Percentiles rank a stretch among this genome's conserved stretches.
Evolutionary conservation across 2,113 vertebrate species (phyloP).

Genomic region (Redunca redunca): DNA sequence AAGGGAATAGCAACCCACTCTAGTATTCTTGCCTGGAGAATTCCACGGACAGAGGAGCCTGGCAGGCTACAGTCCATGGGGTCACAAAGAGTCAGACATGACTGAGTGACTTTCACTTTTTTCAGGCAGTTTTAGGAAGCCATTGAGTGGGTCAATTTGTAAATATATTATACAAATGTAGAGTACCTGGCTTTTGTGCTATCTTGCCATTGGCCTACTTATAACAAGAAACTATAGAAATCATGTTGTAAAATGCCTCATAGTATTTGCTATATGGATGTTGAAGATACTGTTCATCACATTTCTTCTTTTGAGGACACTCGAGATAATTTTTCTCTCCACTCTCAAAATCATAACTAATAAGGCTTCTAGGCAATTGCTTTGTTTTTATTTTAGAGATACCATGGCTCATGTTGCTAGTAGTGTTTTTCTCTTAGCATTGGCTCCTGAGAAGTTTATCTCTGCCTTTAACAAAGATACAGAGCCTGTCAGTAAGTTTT

Average conservation of each 20-base stretch:
- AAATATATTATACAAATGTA: slow-evolving; percentile 36
- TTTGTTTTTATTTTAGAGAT: slow-evolving; percentile 36
- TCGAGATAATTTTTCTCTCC: slow-evolving; percentile 13
- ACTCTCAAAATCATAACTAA: slow-evolving; percentile 5
- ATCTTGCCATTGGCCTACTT: slow-evolving; percentile 21
- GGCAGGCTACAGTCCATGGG: neutral
- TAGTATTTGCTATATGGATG: neutral
- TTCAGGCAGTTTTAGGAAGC: slow-evolving; percentile 11
- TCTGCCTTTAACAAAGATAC: neutral
- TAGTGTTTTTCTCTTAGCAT: slow-evolving; percentile 18
- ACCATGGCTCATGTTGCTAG: neutral
- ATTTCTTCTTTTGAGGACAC: slow-evolving; percentile 12
- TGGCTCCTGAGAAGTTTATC: neutral
- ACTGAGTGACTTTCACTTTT: neutral
- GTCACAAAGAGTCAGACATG: neutral
- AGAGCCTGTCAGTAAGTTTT: neutral
- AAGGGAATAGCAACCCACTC: neutral
- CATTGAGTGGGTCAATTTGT: slow-evolving; percentile 7
- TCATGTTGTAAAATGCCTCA: neutral
- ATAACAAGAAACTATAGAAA: neutral
- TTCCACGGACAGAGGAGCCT: neutral
- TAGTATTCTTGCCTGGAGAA: neutral
- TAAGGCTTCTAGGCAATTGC: neutral
- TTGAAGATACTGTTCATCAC: neutral
- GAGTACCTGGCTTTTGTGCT: neutral